phyloP scores from a whole-genome alignment of 2,113 vertebrate species.

The Myiozetetes cayanensis region DNA sequence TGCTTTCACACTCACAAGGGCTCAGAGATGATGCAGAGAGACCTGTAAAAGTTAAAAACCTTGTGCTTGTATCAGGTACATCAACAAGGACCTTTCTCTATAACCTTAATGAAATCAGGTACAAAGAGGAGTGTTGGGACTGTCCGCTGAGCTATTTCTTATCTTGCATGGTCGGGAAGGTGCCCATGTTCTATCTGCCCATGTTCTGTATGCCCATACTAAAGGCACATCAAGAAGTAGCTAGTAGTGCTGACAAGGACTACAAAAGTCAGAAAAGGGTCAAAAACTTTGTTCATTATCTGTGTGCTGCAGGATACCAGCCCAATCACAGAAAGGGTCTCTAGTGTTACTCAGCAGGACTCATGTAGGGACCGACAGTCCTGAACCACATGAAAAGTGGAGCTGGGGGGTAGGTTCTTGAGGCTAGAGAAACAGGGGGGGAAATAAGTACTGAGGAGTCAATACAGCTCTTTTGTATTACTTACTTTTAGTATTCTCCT shows the following conservation, averaged over 20 bases:
- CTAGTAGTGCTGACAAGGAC: neutral
- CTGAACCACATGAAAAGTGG: neutral
- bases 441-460: fast-evolving
- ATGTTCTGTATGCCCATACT: neutral
- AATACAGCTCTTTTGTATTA: neutral
- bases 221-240: neutral
- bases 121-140: neutral
- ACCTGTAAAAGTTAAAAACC: neutral
- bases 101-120: neutral
- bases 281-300: neutral
- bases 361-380: neutral
- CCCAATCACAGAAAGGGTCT: neutral
- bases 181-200: neutral
- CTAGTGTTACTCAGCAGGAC: neutral
- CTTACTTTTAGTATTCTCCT: neutral
- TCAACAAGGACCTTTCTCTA: neutral
- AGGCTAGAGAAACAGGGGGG: neutral
- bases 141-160: neutral
- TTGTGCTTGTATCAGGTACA: neutral
- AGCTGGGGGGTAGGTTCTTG: fast-evolving
- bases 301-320: neutral
- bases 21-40: neutral
- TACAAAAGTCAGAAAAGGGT: neutral
- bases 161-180: neutral
- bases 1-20: fast-evolving